A percentile compares a stretch with the other conserved stretches of the same genome.
These are phyloP conservation scores for Hypolimnas misippus DNA, from an alignment of 2,888 invertebrate genomes.

Conservation along the genomic window DNA sequence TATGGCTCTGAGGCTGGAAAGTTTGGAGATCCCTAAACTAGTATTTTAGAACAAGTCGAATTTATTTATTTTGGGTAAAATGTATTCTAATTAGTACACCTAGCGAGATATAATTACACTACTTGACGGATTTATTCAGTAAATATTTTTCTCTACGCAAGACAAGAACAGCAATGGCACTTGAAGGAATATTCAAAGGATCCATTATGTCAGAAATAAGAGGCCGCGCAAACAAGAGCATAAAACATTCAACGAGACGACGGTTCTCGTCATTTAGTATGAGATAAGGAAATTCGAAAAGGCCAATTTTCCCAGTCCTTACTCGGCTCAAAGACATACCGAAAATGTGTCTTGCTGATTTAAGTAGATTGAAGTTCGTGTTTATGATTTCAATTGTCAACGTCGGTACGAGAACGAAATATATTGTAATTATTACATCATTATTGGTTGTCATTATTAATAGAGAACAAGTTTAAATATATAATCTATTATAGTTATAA, in stretches of 20 bases:
- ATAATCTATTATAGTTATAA: not conserved
- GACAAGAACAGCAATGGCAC: constrained; percentile 21
- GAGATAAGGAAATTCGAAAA: constrained; percentile 32
- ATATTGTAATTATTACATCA: not conserved
- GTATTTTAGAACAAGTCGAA: too few species aligned
- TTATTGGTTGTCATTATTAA: not conserved
- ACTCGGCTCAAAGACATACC: constrained; percentile 13
- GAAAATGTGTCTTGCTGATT: constrained; percentile 3
- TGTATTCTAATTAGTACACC: not conserved
- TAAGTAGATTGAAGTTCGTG: not conserved
- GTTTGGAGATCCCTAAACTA: too few species aligned
- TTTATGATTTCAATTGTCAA: not conserved
- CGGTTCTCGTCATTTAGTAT: constrained; percentile 19
- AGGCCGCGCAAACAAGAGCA: constrained; percentile 36
- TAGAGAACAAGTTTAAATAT: not conserved
- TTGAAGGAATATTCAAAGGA: constrained; percentile 28
- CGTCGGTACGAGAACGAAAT: not conserved
- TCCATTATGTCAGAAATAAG: constrained; percentile 26
- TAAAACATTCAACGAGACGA: constrained; percentile 35
- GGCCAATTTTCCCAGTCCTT: constrained; percentile 26
- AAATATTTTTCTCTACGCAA: constrained; percentile 17
- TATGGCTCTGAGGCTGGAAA: too few species aligned
- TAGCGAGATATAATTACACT: not conserved
- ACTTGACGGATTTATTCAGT: constrained; percentile 2
- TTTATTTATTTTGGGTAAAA: too few species aligned